Evolutionary conservation across 2,888 invertebrate genomes (phyloP), one percentile per base, ranked within the genome.

Genomic region (Melanostoma mellinum): DNA sequence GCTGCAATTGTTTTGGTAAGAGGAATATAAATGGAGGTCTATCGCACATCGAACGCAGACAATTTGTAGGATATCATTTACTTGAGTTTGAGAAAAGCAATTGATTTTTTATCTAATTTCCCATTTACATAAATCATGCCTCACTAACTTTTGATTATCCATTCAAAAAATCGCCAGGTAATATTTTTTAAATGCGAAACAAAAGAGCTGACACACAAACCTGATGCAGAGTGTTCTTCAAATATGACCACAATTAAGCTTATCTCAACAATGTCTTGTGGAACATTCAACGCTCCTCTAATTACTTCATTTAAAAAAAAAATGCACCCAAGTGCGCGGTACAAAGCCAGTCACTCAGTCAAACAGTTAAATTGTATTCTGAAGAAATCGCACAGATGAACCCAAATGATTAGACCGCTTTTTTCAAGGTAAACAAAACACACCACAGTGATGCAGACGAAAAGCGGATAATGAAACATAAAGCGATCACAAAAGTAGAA

Each of bases 391-490:
- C 56, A 38, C 69, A 71, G 80, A 80, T 80, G 75, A 80, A 65
- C 69, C 52, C 56, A 33, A 75, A 75, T 65, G 80, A 80, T 80
- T 80, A 80, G 69, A 58, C 63, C 56, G 61, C 69, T 74, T 69
- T 80, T 80, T 79, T 75, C 75, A 80, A 75, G 75, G 80, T 75
- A 80, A 80, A 69, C 80, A 71, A 69, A 80, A 61, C 52, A 32
- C 73, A 79, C 20, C 20, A 20, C 67, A 38, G 10, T 60, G 69
- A 61, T 68, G 48, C 69, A 58, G 48, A 75, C 75, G 80, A 75
- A 75, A 65, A 63, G 69, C 48, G 69, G 80, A 71, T 75, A 80
- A 65, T 80, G 75, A 71, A 80, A 80, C 52, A 69, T 58, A 69
- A 63, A 58, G 69, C 69, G 65, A 63, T 32, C 63, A 65, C 4